phyloP scores from a whole-genome alignment of 92 coral and sea anemone species.

The Palythoa caribaeorum region DNA sequence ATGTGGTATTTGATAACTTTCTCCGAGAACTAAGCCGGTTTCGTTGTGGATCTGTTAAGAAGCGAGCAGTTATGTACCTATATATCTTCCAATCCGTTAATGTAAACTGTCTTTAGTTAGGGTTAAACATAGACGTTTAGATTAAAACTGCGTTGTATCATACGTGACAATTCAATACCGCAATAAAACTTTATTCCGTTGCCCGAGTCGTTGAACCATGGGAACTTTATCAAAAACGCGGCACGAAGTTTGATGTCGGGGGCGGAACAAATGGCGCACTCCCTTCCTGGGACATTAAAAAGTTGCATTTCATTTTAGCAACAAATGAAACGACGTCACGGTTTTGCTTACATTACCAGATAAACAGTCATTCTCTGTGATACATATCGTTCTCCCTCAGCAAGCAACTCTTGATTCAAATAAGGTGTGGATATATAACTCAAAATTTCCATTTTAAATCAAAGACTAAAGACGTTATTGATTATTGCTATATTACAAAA shows the following conservation, averaged over 20 bases:
- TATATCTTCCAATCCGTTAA: too few relatives aligned
- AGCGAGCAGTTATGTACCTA: too few relatives aligned
- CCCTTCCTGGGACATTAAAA: slow-evolving; percentile 20
- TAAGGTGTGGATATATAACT: too few relatives aligned
- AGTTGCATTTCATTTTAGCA: neutral
- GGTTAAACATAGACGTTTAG: neutral
- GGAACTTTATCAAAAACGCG: neutral
- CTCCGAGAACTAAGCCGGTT: too few relatives aligned
- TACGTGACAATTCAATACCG: neutral
- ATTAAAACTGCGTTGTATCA: neutral
- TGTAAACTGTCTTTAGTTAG: too few relatives aligned
- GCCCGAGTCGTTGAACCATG: neutral
- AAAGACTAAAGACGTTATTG: too few relatives aligned
- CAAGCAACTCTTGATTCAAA: neutral
- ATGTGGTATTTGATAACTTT: neutral
- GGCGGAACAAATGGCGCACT: neutral
- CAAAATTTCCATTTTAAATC: too few relatives aligned
- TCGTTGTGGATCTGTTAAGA: too few relatives aligned
- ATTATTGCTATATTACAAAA: too few relatives aligned
- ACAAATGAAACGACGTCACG: neutral
- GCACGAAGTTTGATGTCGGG: neutral
- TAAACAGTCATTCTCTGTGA: neutral
- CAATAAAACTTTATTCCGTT: neutral
- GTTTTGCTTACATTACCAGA: neutral
- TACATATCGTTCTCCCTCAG: neutral